Base-by-base conservation (phyloP, 2,797 vertebrate species). In the Sphaeramia orbicularis region DNA sequence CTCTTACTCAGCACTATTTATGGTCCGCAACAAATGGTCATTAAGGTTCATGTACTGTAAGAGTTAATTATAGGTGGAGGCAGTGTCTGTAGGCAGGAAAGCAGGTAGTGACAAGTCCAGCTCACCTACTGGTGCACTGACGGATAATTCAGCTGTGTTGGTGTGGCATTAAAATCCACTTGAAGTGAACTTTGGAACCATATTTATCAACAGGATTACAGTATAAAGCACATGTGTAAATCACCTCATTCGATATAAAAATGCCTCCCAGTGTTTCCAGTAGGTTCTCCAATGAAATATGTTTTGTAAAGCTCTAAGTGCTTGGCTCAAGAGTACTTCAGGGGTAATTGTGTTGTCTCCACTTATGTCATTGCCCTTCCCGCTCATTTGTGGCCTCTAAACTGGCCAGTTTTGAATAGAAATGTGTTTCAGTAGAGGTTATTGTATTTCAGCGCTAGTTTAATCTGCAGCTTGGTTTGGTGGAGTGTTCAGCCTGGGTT, bases 1-100 rank as follows among this genome's bases (percentile, higher is more conserved):
- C 56, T 65, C 57, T 58, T 53, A 10, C 55, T 38, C 51, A 69
- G 30, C 19, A 27, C 19, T 59, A 10, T 47, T 59, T 63, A 37
- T 40, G 37, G 44, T 45, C 42, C 53, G 42, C 24, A 52, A 49
- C 30, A 59, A 37, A 47, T 51, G 35, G n/a, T 69, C 27, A 42
- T 35, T 19, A 35, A 71, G 38, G 58, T 65, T 70, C 32, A 50
- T 41, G 66, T 35, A 62, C 40, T 27, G 24, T 27, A 27, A 27
- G 60, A 16, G 61, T 64, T 30, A 48, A 50, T 66, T 30, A 47
- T 57, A 44, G 58, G 53, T 41, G 36, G 45, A 30, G 21, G 4
- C 10, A 7, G 19, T 30, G 38, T 56, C 27, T 47, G 43, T 60
- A 35, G 8, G 8, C 42, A 27, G 19, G 27, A 64, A n/a, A 30